These are phyloP conservation scores for Myopa tessellatipennis DNA, from an alignment of 2,888 invertebrate genomes.

Conservation along the genomic window DNA sequence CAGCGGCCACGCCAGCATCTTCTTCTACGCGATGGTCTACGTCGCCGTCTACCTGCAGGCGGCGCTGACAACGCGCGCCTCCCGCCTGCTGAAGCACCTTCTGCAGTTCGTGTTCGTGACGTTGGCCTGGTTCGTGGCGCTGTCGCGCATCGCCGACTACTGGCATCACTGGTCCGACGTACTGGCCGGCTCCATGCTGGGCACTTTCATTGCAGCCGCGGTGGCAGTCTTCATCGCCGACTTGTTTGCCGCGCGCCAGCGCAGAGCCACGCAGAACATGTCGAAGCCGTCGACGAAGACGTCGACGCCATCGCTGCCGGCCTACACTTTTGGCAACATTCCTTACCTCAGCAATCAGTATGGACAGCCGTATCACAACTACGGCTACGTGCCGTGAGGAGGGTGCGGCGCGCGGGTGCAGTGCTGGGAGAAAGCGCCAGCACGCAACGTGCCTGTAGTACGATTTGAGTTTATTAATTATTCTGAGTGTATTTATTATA, in stretches of 20 bases:
- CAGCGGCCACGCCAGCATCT: constrained; percentile 90
- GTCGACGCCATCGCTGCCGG: constrained; percentile 56
- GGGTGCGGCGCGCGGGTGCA: not conserved
- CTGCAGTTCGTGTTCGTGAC: constrained; percentile 73
- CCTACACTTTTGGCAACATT: constrained; percentile 61
- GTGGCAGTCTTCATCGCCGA: constrained; percentile 56
- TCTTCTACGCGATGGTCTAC: constrained; percentile 86
- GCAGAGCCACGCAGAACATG: constrained; percentile 29
- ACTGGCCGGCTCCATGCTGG: constrained; percentile 55
- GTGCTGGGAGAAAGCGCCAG: constrained; percentile 19
- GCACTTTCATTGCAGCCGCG: constrained; percentile 55
- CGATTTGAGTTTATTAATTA: constrained; percentile 14
- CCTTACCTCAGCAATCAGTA: constrained; percentile 60
- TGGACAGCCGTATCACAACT: constrained; percentile 62
- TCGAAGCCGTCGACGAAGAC: constrained; percentile 35
- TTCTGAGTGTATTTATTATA: constrained; percentile 12
- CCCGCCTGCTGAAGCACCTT: constrained; percentile 83
- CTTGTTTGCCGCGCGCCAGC: constrained; percentile 52
- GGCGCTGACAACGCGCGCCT: constrained; percentile 82
- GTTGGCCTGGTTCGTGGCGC: constrained; percentile 61
- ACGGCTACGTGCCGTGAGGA: constrained; percentile 61
- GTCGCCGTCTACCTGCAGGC: constrained; percentile 90
- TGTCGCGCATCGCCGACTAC: constrained; percentile 58
- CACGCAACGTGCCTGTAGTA: constrained; percentile 1
- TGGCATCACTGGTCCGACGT: constrained; percentile 64